These are phyloP conservation scores for Sycobia sp. DNA, from an alignment of 1,140 invertebrate species.

Conservation along the genomic window DNA sequence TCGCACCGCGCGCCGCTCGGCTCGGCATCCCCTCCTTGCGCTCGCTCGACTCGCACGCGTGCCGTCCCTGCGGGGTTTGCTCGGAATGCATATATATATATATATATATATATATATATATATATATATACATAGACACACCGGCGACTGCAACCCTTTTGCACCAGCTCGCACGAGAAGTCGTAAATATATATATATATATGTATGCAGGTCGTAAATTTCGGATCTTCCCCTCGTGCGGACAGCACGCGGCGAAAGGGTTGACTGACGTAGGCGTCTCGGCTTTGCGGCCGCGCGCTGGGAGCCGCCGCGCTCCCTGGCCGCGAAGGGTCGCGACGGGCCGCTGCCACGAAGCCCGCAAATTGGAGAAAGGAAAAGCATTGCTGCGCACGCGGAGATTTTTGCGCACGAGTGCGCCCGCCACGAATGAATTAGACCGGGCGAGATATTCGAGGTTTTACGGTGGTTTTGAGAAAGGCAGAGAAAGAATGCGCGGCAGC, in stretches of 20 bases:
- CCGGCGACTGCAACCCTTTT: no score
- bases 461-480: not conserved
- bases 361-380: constrained; percentile 25
- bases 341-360: not conserved
- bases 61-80: no score
- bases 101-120: no score
- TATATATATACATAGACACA: no score
- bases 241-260: constrained; percentile 10
- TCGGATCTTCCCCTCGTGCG: not conserved
- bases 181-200: no score
- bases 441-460: not conserved
- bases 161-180: not conserved
- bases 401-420: not conserved
- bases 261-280: no score
- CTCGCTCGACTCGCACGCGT: constrained; percentile 5
- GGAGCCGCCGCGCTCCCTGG: not conserved
- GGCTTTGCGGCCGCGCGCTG: no score
- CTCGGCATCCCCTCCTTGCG: constrained; percentile 9
- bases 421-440: not conserved
- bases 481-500: not conserved
- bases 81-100: no score
- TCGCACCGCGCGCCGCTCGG: constrained; percentile 34
- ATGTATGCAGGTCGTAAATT: constrained; percentile 28
- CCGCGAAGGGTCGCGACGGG: constrained; percentile 2
- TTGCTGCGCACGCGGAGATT: no score